Evolutionary conservation across 2,797 vertebrate species (phyloP), one percentile per base, ranked within the genome.

Genomic region (Prionace glauca): DNA sequence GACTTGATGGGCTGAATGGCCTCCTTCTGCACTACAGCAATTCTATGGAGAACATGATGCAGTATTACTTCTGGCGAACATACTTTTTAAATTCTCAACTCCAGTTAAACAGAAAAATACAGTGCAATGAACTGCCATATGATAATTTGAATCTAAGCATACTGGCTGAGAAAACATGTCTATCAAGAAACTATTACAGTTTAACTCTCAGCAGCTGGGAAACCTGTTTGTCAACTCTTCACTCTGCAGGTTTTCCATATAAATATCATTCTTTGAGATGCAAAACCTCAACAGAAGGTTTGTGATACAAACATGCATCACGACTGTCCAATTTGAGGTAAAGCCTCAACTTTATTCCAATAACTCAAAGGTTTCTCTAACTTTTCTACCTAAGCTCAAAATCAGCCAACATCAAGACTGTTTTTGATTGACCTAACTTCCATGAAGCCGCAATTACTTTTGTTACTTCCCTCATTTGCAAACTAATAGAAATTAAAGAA

Each of bases 361-460:
- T 92, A 69, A 41, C 90, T n/a, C n/a, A 92, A 20, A 60, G 62
- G 7, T 69, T 41, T 69, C 60, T 91, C 90, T 26, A n/a, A 9
- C 18, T 22, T 91, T 65, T 22, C 20, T 41, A 41, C 62, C 41
- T 24, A 69, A 24, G 20, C 32, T 41, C 90, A 69, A 69, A 92
- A 92, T 69, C 41, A 69, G 22, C 9, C 65, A 67, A 92, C 65
- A 92, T 92, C n/a, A 92, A 92, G n/a, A 10, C 18, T 41, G 32
- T 22, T 69, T 67, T 67, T 67, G 62, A n/a, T 41, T 50, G 96
- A 96, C 97, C 97, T 97, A 97, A 96, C 32, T 96, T 98, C 98
- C 98, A 98, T 98, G 97, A 96, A 97, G 96, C 97, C 97, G 97
- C 97, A 74, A 97, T 86, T 97, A 97, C 97, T 97, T 97, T 96